Evolutionary conservation across 2,797 vertebrate genomes (phyloP).

Genomic region (Cirrhinus mrigala): DNA sequence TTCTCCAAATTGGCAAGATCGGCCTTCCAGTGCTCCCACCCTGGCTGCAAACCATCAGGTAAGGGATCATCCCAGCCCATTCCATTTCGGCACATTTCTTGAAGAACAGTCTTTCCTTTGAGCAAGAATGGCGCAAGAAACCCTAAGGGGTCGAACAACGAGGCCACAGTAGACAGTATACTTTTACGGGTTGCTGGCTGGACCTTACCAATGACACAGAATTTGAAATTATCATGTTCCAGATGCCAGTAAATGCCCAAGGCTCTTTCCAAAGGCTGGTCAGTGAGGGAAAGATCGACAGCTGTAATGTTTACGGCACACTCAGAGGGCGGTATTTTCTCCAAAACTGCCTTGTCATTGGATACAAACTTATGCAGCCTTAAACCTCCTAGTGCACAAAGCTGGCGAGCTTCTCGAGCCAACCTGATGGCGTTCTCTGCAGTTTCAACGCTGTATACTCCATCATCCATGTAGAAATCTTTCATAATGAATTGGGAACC

Average conservation of each 20-base stretch:
- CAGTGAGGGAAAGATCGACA: background rate
- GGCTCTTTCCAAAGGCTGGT: background rate
- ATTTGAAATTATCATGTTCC: background rate
- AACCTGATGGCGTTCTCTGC: background rate
- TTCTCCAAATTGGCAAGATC: background rate
- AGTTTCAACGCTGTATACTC: background rate
- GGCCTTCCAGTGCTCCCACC: background rate
- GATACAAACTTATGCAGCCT: background rate
- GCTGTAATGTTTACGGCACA: background rate
- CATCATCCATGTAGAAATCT: constrained; percentile 47
- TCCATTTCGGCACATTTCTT: constrained; percentile 14
- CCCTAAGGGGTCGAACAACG: background rate
- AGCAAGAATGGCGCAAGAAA: constrained; percentile 11
- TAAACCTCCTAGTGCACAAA: background rate
- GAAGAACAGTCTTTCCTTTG: background rate
- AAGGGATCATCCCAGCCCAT: constrained; percentile 15
- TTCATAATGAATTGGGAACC: constrained; percentile 20
- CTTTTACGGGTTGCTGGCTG: background rate
- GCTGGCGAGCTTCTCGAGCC: background rate
- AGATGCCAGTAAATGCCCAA: background rate
- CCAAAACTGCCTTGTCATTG: background rate
- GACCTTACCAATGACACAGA: background rate
- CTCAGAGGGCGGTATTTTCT: background rate
- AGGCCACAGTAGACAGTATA: background rate
- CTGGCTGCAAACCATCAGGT: background rate